phyloP scores from a whole-genome alignment of 2,113 vertebrate genomes.

The Myotis brandtii region DNA sequence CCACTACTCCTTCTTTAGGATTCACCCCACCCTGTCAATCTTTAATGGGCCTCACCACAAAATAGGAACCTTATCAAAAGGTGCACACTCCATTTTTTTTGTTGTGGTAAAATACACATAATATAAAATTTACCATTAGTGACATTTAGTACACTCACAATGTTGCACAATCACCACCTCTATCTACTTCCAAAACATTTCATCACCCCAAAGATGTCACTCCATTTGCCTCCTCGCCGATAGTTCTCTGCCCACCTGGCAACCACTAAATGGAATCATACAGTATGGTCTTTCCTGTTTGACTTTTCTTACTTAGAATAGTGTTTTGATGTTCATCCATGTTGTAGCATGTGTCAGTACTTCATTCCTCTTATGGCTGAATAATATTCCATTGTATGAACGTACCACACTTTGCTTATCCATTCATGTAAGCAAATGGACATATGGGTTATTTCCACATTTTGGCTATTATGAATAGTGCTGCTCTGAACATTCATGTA shows the following conservation, averaged over 20 bases:
- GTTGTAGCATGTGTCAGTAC: neutral
- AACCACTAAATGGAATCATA: constrained; percentile 23
- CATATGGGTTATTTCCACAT: neutral
- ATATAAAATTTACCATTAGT: neutral
- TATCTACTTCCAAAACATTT: constrained; percentile 14
- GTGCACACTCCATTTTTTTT: neutral
- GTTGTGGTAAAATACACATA: neutral
- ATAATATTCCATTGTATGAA: neutral
- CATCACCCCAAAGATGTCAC: neutral
- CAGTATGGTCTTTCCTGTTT: neutral
- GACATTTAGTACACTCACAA: neutral
- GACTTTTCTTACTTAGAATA: neutral
- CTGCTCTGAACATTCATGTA: neutral
- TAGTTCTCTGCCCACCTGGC: neutral
- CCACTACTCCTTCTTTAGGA: neutral
- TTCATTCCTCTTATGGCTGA: neutral
- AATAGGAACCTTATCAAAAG: constrained; percentile 26
- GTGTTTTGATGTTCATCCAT: neutral
- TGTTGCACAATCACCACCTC: neutral
- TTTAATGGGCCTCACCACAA: constrained; percentile 41
- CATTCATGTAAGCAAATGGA: neutral
- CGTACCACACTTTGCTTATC: constrained; percentile 1
- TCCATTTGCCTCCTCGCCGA: neutral
- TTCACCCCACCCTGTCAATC: neutral
- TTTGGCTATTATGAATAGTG: neutral